Conservation (phyloP, 1,140 invertebrate genomes). For the Vanessa atalanta region DNA sequence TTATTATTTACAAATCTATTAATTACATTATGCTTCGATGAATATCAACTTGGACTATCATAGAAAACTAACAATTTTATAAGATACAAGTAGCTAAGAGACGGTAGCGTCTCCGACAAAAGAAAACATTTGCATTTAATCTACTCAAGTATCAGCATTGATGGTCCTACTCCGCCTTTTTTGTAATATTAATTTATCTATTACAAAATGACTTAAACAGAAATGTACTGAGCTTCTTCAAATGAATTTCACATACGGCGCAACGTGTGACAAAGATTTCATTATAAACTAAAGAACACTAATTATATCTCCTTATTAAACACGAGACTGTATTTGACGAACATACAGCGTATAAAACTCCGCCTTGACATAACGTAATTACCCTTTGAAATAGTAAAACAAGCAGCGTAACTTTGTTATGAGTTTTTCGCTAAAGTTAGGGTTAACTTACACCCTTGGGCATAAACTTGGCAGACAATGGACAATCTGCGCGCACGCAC, state of each 20-base stretch:
- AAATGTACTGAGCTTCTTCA: neutral
- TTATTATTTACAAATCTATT: too few species aligned
- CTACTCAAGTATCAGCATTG: too few species aligned
- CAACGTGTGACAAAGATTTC: slow-evolving; percentile 3
- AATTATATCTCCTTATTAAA: neutral
- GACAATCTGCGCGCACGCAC: slow-evolving; percentile 49
- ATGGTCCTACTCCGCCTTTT: too few species aligned
- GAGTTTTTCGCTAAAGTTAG: slow-evolving; percentile 27
- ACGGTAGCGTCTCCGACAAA: too few species aligned
- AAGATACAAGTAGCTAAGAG: too few species aligned
- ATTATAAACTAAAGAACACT: slow-evolving; percentile 4
- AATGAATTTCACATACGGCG: neutral
- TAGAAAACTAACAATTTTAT: too few species aligned
- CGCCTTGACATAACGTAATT: slow-evolving; percentile 21
- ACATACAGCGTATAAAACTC: slow-evolving; percentile 11
- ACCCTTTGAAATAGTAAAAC: slow-evolving; percentile 22
- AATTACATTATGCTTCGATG: too few species aligned
- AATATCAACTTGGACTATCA: too few species aligned
- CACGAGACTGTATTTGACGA: slow-evolving; percentile 9
- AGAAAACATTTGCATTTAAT: too few species aligned
- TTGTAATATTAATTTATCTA: too few species aligned
- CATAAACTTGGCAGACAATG: slow-evolving; percentile 39
- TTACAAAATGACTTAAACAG: neutral
- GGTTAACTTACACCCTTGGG: slow-evolving; percentile 23
- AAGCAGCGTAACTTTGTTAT: slow-evolving; percentile 27